Conservation (phyloP, 2,113 vertebrate species). For the Orcinus orca region DNA sequence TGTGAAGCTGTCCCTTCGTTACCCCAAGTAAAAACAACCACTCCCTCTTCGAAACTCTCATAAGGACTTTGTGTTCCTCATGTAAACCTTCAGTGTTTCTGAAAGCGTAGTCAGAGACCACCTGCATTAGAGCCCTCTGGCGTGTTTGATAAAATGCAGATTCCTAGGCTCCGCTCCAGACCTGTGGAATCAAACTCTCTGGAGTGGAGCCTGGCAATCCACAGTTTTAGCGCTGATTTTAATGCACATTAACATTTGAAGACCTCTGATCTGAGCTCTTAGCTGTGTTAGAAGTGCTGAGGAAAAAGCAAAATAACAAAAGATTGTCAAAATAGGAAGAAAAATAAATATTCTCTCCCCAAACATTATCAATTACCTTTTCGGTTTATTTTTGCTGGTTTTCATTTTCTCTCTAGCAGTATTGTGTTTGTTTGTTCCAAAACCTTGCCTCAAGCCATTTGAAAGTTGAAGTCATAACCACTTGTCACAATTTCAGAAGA, state of each 20-base stretch:
- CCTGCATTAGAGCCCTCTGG: neutral
- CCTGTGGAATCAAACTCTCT: neutral
- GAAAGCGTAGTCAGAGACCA: neutral
- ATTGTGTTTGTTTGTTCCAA: constrained; percentile 6
- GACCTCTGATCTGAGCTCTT: neutral
- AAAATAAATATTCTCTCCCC: constrained; percentile 8
- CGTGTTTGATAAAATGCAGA: neutral
- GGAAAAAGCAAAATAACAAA: neutral
- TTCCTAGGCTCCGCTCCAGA: neutral
- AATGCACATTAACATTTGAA: neutral
- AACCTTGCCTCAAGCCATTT: constrained; percentile 15
- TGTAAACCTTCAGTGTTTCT: neutral
- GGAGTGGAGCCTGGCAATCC: neutral
- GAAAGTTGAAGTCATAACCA: neutral
- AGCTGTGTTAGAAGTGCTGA: neutral
- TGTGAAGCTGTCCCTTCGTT: neutral
- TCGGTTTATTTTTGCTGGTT: constrained; percentile 29
- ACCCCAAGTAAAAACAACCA: neutral
- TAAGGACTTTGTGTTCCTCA: neutral
- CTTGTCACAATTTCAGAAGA: neutral
- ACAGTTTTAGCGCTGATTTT: neutral
- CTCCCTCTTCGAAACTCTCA: neutral
- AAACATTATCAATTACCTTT: neutral
- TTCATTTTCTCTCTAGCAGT: neutral
- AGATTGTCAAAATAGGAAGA: constrained; percentile 32